These are phyloP conservation scores for Drosophila anomelani DNA, from an alignment of 2,888 invertebrate genomes.

Conservation along the genomic window DNA sequence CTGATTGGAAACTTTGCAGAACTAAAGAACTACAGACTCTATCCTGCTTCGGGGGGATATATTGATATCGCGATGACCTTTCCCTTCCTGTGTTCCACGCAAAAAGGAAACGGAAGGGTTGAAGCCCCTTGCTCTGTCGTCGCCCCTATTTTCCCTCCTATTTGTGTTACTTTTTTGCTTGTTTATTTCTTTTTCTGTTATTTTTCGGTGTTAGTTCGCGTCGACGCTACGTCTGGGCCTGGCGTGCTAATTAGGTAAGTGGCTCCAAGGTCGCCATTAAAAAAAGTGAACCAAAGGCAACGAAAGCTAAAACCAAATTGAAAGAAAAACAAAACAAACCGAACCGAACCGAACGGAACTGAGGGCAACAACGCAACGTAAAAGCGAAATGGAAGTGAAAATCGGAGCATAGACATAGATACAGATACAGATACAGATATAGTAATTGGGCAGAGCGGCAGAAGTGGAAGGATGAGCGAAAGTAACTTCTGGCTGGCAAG, in stretches of 20 bases:
- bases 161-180: conserved; percentile 4
- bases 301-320: conserved; percentile 50
- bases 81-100: conserved; percentile 8
- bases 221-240: conserved; percentile 63
- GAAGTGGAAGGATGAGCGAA: conserved; percentile 38
- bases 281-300: conserved; percentile 51
- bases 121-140: conserved; percentile 23
- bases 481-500: conserved; percentile 72
- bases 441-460: conserved; percentile 39
- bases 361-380: conserved; percentile 36
- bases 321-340: conserved; percentile 44
- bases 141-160: conserved; percentile 8
- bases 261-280: conserved; percentile 71
- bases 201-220: conserved; percentile 14
- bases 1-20: conserved; percentile 39
- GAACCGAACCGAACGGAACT: conserved; percentile 26
- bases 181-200: background rate
- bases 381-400: conserved; percentile 46
- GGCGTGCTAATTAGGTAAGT: conserved; percentile 72
- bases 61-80: conserved; percentile 36
- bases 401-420: conserved; percentile 44
- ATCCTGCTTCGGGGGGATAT: conserved; percentile 7
- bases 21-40: conserved; percentile 19
- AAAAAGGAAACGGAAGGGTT: conserved; percentile 15
- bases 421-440: conserved; percentile 35